Conservation (phyloP, 2,888 invertebrate species). For the Bellardia pandia region DNA sequence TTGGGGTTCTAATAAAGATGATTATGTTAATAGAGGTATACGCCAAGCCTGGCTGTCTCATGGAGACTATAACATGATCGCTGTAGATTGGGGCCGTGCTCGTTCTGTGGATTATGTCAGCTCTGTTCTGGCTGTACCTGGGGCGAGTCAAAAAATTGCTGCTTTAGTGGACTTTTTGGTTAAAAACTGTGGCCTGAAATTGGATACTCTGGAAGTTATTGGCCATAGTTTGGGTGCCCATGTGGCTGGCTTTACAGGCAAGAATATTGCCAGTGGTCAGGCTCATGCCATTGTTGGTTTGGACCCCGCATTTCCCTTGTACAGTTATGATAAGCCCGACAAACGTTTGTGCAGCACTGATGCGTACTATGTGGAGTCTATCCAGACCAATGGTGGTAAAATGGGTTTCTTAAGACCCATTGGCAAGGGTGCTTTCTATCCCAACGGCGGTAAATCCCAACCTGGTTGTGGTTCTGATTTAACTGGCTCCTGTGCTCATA, state of each 20-base stretch:
- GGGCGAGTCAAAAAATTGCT: conserved; percentile 78
- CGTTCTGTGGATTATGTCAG: conserved; percentile 85
- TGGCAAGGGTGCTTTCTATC: conserved; percentile 85
- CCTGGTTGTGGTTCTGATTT: conserved; percentile 84
- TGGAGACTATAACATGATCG: conserved; percentile 86
- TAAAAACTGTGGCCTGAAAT: conserved; percentile 83
- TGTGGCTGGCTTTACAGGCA: conserved; percentile 86
- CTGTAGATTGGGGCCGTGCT: conserved; percentile 87
- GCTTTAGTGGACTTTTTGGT: conserved; percentile 82
- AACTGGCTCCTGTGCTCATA: conserved; percentile 82
- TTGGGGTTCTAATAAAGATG: conserved; percentile 86
- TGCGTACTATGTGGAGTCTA: conserved; percentile 78
- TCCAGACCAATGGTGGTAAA: conserved; percentile 78
- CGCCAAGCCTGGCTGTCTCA: conserved; percentile 85
- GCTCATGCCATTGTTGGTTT: conserved; percentile 85
- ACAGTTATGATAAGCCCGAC: conserved; percentile 75
- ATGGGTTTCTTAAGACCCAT: conserved; percentile 78
- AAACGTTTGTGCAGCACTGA: conserved; percentile 76
- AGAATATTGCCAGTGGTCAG: conserved; percentile 85
- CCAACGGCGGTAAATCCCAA: conserved; percentile 85
- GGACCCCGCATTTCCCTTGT: conserved; percentile 77
- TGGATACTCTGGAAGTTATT: conserved; percentile 84
- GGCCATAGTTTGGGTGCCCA: conserved; percentile 87
- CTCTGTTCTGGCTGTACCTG: conserved; percentile 84
- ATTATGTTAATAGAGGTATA: conserved; percentile 79